phyloP scores from a whole-genome alignment of 2,113 vertebrate genomes.

The Calidris pugnax region DNA sequence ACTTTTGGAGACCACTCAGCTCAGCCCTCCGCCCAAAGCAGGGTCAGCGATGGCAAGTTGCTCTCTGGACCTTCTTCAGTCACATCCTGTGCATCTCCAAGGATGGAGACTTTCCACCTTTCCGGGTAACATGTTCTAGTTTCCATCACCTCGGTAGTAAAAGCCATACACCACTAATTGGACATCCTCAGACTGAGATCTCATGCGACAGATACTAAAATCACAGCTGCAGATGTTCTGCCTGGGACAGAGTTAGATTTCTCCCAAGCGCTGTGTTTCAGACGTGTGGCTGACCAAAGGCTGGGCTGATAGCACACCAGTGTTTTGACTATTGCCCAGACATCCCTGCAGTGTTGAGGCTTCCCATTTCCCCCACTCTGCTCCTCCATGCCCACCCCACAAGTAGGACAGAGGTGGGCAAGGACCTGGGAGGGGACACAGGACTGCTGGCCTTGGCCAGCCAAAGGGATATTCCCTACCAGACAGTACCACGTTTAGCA shows the following conservation, averaged over 20 bases:
- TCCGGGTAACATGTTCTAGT: neutral
- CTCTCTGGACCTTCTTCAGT: neutral
- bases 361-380: too few relatives aligned
- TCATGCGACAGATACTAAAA: neutral
- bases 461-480: neutral
- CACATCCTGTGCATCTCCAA: neutral
- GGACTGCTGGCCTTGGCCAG: neutral
- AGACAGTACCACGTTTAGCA: fast-evolving
- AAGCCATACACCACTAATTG: neutral
- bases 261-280: neutral
- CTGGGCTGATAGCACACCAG: neutral
- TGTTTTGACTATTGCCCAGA: neutral
- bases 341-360: neutral
- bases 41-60: fast-evolving
- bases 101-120: neutral
- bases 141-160: fast-evolving
- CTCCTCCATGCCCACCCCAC: fast-evolving
- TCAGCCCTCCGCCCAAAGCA: neutral
- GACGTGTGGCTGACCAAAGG: neutral
- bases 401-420: neutral
- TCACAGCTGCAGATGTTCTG: neutral
- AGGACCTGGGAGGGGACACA: neutral
- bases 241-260: neutral
- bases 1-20: neutral
- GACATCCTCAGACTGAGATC: neutral